A percentile compares a stretch with the other conserved stretches of the same genome.
Evolutionary conservation across 2,888 invertebrate genomes (phyloP).

Genomic region (Morinoia aosen): DNA sequence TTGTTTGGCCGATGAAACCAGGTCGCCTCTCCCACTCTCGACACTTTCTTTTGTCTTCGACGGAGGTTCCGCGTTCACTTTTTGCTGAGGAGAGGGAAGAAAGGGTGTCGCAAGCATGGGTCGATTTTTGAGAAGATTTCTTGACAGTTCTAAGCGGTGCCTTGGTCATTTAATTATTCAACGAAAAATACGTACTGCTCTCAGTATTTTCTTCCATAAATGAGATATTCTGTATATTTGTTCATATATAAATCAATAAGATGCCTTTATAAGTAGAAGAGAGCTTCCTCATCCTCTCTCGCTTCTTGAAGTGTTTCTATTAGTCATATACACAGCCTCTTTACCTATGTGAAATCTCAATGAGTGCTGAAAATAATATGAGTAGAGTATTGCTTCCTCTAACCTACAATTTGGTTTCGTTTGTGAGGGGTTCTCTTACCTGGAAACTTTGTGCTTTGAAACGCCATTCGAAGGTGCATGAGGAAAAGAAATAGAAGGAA

Average conservation of each 20-base stretch:
- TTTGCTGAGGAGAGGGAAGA: not conserved
- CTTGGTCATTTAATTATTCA: not conserved
- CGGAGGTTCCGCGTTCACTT: not conserved
- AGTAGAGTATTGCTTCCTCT: too few relatives aligned
- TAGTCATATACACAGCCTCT: not conserved
- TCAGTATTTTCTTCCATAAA: not conserved
- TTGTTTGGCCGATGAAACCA: constrained; percentile 41
- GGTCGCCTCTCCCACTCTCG: not conserved
- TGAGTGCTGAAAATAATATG: not conserved
- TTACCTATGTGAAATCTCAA: not conserved
- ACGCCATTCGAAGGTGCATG: too few relatives aligned
- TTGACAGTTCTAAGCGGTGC: not conserved
- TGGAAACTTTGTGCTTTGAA: too few relatives aligned
- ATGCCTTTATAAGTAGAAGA: not conserved
- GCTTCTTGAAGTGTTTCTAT: not conserved
- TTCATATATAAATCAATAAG: not conserved
- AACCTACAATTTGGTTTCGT: too few relatives aligned
- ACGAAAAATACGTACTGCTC: not conserved
- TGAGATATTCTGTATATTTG: not conserved
- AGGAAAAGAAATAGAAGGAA: too few relatives aligned
- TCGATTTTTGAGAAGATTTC: not conserved
- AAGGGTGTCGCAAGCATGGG: not conserved
- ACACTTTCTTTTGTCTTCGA: constrained; percentile 7
- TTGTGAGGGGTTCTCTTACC: too few relatives aligned
- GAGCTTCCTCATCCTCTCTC: not conserved